Evolutionary conservation across 1,140 invertebrate genomes (phyloP).

Genomic region (Drosophila novamexicana): DNA sequence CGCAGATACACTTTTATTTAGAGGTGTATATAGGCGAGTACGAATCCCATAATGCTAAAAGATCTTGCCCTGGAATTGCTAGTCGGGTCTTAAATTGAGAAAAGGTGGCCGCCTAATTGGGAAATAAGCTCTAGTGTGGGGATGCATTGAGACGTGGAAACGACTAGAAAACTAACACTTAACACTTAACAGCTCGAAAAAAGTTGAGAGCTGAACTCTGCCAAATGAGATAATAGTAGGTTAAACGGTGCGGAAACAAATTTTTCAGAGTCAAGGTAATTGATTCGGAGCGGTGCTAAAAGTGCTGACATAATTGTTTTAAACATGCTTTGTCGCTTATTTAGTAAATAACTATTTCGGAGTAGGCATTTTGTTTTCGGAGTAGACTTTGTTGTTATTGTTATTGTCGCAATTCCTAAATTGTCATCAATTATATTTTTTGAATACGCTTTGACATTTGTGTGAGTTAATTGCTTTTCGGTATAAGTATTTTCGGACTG

Average conservation of each 20-base stretch:
- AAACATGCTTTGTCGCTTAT: background rate
- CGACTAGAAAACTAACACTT: slow-evolving; percentile 31
- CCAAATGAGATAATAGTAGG: slow-evolving; percentile 1
- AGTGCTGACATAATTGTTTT: slow-evolving; percentile 12
- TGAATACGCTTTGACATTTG: no score
- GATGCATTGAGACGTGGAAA: slow-evolving; percentile 46
- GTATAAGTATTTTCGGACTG: background rate
- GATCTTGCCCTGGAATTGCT: slow-evolving; percentile 28
- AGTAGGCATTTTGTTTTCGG: background rate
- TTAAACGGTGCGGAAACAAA: slow-evolving; percentile 16
- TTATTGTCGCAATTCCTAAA: background rate
- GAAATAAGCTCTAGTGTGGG: slow-evolving; percentile 63
- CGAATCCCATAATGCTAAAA: no score
- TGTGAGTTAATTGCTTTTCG: background rate
- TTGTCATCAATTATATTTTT: no score
- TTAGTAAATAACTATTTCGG: background rate
- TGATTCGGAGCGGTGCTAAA: slow-evolving; percentile 13
- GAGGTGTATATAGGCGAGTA: background rate
- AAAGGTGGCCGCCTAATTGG: slow-evolving; percentile 62
- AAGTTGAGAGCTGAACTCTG: slow-evolving; percentile 21
- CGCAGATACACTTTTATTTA: slow-evolving; percentile 26
- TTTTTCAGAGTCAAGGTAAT: slow-evolving; percentile 30
- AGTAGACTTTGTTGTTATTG: background rate
- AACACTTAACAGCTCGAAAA: slow-evolving; percentile 31
- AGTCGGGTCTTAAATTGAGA: slow-evolving; percentile 41